A percentile compares a stretch with the other conserved stretches of the same genome.
Conservation (phyloP, 2,888 invertebrate species). For the Portevinia maculata region DNA sequence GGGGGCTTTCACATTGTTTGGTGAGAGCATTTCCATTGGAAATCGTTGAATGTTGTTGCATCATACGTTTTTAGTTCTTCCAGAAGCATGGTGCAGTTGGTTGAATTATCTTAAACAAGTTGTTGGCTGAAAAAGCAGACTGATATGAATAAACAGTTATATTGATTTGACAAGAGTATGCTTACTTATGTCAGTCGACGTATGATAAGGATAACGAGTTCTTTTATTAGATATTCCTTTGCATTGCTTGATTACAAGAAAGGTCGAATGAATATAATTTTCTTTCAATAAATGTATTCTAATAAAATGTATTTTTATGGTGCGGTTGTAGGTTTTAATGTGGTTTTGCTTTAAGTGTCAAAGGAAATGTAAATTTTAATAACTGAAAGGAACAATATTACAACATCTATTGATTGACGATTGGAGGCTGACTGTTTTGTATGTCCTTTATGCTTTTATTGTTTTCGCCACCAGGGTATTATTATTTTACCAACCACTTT, state of each 20-base stretch:
- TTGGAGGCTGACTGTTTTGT: too few relatives aligned
- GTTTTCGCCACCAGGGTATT: too few relatives aligned
- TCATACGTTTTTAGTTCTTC: conserved; percentile 36
- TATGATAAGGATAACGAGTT: conserved; percentile 22
- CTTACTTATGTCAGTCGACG: conserved; percentile 4
- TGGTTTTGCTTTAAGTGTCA: too few relatives aligned
- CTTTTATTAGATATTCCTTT: neutral
- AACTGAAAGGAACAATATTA: too few relatives aligned
- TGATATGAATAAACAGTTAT: conserved; percentile 37
- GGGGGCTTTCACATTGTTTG: conserved; percentile 23
- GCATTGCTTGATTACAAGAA: neutral
- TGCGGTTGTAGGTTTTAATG: too few relatives aligned
- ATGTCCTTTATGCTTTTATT: too few relatives aligned
- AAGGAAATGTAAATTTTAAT: too few relatives aligned
- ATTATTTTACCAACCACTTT: too few relatives aligned
- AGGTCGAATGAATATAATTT: conserved; percentile 12
- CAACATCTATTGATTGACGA: too few relatives aligned
- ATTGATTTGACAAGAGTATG: neutral
- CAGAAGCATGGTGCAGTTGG: neutral
- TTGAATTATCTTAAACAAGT: conserved; percentile 4
- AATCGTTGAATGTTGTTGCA: conserved; percentile 40
- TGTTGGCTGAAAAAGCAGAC: neutral
- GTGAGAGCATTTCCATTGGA: conserved; percentile 1
- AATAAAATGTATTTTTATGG: conserved; percentile 19
- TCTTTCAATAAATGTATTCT: too few relatives aligned